phyloP scores from a whole-genome alignment of 2,888 invertebrate species.

The Tuta absoluta region DNA sequence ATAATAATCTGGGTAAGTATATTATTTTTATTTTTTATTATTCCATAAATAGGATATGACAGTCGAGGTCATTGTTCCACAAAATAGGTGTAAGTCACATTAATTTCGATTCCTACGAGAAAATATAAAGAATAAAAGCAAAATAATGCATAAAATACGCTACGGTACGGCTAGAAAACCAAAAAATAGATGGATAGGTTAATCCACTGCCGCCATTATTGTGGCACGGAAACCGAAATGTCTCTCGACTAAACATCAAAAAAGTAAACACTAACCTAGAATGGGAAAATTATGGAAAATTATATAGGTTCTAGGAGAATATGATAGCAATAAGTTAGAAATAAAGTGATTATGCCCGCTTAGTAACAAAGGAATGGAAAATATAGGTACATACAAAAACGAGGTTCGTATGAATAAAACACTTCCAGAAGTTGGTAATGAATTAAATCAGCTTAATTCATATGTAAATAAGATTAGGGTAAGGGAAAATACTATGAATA shows the following conservation, averaged over 20 bases:
- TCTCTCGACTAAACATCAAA: conserved; percentile 75
- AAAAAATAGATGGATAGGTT: conserved; percentile 74
- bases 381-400: conserved; percentile 69
- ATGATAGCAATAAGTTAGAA: conserved; percentile 36
- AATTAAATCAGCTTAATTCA: conserved; percentile 43
- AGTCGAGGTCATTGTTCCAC: conserved; percentile 77
- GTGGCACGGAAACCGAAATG: conserved; percentile 78
- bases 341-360: conserved; percentile 46
- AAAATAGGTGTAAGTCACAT: conserved; percentile 66
- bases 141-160: conserved; percentile 48
- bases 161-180: conserved; percentile 48
- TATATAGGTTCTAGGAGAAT: conserved; percentile 35
- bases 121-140: conserved; percentile 62
- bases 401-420: conserved; percentile 70
- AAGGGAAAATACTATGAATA: conserved; percentile 57
- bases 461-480: conserved; percentile 34
- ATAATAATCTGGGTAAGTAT: conserved; percentile 68
- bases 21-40: conserved; percentile 61
- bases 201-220: conserved; percentile 81
- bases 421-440: conserved; percentile 45
- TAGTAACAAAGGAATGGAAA: conserved; percentile 71
- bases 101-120: conserved; percentile 62
- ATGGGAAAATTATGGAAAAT: conserved; percentile 41
- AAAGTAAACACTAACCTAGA: conserved; percentile 76
- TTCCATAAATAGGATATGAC: conserved; percentile 73